phyloP scores from a whole-genome alignment of 2,797 vertebrate genomes.

The Threskiornis aethiopicus region DNA sequence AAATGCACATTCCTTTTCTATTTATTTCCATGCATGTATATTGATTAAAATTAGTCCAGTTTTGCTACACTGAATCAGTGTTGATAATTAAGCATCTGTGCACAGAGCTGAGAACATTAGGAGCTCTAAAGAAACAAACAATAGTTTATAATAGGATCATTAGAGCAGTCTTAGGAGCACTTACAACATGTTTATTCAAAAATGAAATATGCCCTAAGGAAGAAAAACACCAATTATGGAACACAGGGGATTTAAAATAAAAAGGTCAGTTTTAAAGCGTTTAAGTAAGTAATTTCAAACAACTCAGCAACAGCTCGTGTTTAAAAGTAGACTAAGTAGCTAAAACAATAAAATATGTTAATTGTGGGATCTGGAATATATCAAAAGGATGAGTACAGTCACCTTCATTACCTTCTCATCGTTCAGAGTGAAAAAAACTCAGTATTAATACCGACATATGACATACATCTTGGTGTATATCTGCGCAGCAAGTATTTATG shows the following conservation, averaged over 20 bases:
- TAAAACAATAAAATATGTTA: conserved; percentile 15
- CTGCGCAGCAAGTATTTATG: neutral
- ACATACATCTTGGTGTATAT: neutral
- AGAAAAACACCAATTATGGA: neutral
- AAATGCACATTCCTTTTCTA: neutral
- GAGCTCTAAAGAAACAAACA: conserved; percentile 24
- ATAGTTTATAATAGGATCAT: conserved; percentile 36
- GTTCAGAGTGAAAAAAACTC: neutral
- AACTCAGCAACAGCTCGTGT: neutral
- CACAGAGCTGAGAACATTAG: neutral
- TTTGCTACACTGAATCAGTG: neutral
- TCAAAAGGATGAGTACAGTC: neutral
- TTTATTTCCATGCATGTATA: neutral
- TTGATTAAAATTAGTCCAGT: neutral
- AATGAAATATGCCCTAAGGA: conserved; percentile 29
- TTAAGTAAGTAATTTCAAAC: conserved; percentile 35
- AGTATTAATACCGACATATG: neutral
- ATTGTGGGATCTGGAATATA: neutral
- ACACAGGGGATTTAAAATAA: conserved; percentile 28
- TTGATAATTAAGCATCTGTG: conserved; percentile 40
- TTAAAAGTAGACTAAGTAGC: conserved; percentile 1
- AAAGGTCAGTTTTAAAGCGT: conserved; percentile 23
- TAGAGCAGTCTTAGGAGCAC: conserved; percentile 23
- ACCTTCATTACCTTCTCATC: neutral
- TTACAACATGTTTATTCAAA: conserved; percentile 50